Evolutionary conservation across 2,113 vertebrate species (phyloP).

Genomic region (Reinhardtius hippoglossoides): DNA sequence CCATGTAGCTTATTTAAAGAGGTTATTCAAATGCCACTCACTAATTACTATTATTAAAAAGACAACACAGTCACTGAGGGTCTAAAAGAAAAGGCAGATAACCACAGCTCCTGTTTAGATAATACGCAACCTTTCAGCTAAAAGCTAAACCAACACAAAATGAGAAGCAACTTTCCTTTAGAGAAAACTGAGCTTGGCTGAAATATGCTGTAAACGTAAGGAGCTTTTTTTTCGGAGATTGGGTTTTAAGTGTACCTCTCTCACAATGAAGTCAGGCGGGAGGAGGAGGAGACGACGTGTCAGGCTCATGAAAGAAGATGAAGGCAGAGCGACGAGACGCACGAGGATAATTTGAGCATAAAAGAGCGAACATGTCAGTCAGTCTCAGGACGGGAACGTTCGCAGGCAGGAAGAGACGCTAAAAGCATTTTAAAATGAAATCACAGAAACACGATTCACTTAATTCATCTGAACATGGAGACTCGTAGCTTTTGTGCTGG

Average conservation of each 20-base stretch:
- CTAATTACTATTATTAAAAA: background rate
- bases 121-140: background rate
- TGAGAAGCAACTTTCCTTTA: too few relatives aligned
- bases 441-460: background rate
- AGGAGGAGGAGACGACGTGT: background rate
- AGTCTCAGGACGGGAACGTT: background rate
- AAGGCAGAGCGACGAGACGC: background rate
- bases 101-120: background rate
- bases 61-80: background rate
- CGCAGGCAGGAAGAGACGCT: background rate
- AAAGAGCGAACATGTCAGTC: slow-evolving; percentile 11
- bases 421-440: slow-evolving; percentile 24
- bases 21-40: background rate
- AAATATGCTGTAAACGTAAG: too few relatives aligned
- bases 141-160: too few relatives aligned
- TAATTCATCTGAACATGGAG: background rate
- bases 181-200: too few relatives aligned
- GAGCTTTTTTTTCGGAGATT: too few relatives aligned
- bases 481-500: too few relatives aligned
- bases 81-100: too few relatives aligned
- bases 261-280: background rate
- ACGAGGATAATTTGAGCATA: background rate
- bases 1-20: too few relatives aligned
- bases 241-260: background rate
- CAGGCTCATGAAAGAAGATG: background rate